A percentile compares a stretch with the other conserved stretches of the same genome.
Evolutionary conservation across 2,113 vertebrate species (phyloP).

Genomic region (Tursiops truncatus): DNA sequence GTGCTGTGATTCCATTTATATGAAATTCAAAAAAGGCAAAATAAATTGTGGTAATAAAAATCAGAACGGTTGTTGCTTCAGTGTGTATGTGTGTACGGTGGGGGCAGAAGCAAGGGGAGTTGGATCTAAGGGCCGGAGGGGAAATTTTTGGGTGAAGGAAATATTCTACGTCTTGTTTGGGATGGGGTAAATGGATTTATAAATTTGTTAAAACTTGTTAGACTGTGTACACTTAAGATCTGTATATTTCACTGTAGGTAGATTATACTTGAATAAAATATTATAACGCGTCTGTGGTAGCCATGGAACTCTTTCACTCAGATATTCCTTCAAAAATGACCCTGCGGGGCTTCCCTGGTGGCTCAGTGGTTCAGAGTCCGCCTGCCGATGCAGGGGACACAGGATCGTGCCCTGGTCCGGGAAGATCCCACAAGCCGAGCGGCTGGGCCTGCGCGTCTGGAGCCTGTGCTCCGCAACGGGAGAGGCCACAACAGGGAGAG

Average conservation of each 20-base stretch:
- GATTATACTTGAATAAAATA: background rate
- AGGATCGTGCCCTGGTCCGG: too few relatives aligned
- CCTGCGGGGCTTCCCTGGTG: background rate
- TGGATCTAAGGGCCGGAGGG: background rate
- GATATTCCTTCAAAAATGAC: background rate
- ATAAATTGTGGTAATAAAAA: slow-evolving; percentile 44
- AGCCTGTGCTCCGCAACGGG: too few relatives aligned
- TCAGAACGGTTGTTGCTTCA: background rate
- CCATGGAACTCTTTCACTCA: background rate
- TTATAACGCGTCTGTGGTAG: background rate
- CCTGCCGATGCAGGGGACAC: too few relatives aligned
- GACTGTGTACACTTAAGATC: background rate
- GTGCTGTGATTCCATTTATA: background rate
- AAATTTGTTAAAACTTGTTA: background rate
- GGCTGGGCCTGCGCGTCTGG: too few relatives aligned
- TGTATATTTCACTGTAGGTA: background rate
- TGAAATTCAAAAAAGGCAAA: slow-evolving; percentile 49
- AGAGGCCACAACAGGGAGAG: too few relatives aligned
- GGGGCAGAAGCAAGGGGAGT: background rate
- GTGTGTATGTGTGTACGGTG: background rate
- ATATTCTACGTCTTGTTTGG: background rate
- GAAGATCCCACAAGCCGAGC: too few relatives aligned
- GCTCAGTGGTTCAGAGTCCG: too few relatives aligned
- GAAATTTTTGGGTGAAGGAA: background rate
- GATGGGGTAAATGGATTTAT: background rate